These are phyloP conservation scores for Andrena camellia DNA, from an alignment of 2,888 invertebrate genomes.

Conservation along the genomic window DNA sequence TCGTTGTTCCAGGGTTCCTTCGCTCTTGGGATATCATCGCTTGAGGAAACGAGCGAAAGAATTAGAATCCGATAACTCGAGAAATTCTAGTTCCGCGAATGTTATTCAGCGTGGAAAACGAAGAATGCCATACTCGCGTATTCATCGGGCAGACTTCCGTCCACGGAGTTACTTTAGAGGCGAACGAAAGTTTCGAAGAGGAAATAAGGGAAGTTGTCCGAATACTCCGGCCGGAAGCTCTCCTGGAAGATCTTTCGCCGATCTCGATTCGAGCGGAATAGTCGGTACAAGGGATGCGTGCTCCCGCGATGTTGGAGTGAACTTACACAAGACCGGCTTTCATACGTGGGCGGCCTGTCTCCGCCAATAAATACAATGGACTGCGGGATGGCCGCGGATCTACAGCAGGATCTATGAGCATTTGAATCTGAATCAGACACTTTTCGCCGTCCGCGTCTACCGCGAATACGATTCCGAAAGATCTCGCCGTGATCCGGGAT, in stretches of 20 bases:
- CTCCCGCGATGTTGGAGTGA: conserved; percentile 24
- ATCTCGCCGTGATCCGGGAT: conserved; percentile 75
- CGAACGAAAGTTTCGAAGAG: neutral
- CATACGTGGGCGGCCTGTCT: conserved; percentile 57
- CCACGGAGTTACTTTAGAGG: no score
- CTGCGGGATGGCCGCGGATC: conserved; percentile 66
- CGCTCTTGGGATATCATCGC: no score
- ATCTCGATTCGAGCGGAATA: conserved; percentile 24
- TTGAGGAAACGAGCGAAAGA: no score
- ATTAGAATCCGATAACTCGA: no score
- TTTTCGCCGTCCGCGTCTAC: conserved; percentile 74
- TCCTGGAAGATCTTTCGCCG: neutral
- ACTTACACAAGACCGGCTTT: conserved; percentile 56
- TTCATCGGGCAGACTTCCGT: no score
- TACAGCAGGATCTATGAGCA: conserved; percentile 73
- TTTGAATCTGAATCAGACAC: conserved; percentile 79
- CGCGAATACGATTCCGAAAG: conserved; percentile 70
- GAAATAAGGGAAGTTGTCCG: conserved; percentile 8
- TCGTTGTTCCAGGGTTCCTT: no score
- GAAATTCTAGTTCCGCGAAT: no score
- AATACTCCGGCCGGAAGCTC: neutral
- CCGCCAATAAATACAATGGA: conserved; percentile 77
- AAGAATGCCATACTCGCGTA: no score
- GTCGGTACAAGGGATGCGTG: conserved; percentile 38
- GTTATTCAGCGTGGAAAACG: no score